A percentile compares a stretch with the other conserved stretches of the same genome.
Evolutionary conservation across 2,888 invertebrate species (phyloP).

Genomic region (Phortica magna): DNA sequence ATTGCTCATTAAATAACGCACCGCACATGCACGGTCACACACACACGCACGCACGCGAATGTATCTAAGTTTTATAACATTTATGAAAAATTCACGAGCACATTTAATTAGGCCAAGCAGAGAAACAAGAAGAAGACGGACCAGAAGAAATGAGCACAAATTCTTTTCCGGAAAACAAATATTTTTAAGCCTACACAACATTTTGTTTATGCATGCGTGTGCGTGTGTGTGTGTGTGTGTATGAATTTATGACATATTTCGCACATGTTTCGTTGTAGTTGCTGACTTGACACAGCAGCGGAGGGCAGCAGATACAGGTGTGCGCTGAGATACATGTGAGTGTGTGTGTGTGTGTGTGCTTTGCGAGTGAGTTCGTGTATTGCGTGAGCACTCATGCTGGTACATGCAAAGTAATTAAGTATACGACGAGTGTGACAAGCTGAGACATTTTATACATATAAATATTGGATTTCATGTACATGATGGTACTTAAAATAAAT

Average conservation of each 20-base stretch:
- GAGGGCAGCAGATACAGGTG: neutral
- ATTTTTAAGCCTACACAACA: conserved; percentile 18
- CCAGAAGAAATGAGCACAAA: conserved; percentile 21
- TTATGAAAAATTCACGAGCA: conserved; percentile 23
- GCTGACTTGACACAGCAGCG: neutral
- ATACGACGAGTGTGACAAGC: conserved; percentile 52
- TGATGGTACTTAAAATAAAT: too few species aligned
- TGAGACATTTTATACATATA: neutral
- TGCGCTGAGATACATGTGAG: neutral
- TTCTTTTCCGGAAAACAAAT: neutral
- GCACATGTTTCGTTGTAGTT: conserved; percentile 31
- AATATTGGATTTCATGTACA: too few species aligned
- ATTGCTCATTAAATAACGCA: neutral
- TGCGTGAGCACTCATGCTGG: neutral
- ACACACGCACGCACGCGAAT: conserved; percentile 6
- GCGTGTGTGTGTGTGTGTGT: neutral
- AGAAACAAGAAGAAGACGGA: neutral
- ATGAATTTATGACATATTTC: conserved; percentile 48
- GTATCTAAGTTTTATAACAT: conserved; percentile 14
- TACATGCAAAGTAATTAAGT: conserved; percentile 64
- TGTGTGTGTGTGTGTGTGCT: neutral
- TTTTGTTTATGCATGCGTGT: conserved; percentile 1
- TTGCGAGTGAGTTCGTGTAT: too few species aligned
- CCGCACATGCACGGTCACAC: neutral
- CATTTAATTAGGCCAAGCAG: conserved; percentile 30